phyloP scores from a whole-genome alignment of 2,113 vertebrate species.

The Pachyramphus minor region DNA sequence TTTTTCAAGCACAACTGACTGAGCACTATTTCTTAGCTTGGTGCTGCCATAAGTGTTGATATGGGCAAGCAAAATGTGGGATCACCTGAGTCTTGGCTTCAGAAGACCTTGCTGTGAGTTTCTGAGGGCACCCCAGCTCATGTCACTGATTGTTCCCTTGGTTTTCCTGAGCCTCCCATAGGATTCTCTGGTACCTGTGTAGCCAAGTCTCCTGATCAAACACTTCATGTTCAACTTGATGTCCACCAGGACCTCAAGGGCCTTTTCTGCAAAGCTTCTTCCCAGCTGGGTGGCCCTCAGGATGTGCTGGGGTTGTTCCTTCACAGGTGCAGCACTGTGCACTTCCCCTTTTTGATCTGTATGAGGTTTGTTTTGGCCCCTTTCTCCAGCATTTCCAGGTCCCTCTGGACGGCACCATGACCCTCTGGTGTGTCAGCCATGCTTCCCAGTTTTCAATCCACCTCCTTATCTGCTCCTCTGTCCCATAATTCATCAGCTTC shows the following conservation, averaged over 20 bases:
- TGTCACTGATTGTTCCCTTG: background rate
- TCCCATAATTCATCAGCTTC: background rate
- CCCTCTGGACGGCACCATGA: background rate
- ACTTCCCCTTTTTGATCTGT: background rate
- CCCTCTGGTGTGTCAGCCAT: background rate
- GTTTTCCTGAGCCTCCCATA: background rate
- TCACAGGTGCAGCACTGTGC: background rate
- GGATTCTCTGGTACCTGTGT: background rate
- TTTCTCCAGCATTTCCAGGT: background rate
- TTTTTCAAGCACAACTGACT: background rate
- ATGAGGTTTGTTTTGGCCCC: background rate
- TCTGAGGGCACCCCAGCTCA: background rate
- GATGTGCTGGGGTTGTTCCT: background rate
- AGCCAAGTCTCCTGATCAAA: background rate
- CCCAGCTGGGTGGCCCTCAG: background rate
- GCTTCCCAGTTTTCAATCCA: background rate
- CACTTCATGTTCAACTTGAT: background rate
- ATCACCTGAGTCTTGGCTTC: background rate
- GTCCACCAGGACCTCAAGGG: too few species aligned
- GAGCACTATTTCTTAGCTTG: background rate
- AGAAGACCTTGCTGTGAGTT: background rate
- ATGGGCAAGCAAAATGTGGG: background rate
- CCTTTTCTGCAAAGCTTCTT: background rate
- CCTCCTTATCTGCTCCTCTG: background rate
- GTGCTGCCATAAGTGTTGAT: background rate